Evolutionary conservation across 2,797 vertebrate species (phyloP), one percentile per base, ranked within the genome.

Genomic region (Tangara arthus): DNA sequence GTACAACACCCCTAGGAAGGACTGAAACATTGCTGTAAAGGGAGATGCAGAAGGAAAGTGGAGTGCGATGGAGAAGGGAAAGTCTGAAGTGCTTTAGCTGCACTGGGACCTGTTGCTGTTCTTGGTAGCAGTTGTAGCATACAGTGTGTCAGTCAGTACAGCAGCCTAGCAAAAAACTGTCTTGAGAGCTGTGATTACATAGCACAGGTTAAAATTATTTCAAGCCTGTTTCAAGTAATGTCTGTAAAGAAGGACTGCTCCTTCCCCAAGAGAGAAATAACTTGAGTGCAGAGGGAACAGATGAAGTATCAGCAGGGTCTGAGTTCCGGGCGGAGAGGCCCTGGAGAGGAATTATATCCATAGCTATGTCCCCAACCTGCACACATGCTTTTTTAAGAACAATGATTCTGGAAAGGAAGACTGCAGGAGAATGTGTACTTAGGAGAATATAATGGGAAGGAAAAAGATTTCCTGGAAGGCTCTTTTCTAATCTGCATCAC

Each of bases 381-480:
- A 44, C 3, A 7, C 10, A 4, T 1, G 2, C 13, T n/a, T 53
- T 55, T 78, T 78, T 34, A 35, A 49, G 20, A 35, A 32, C 15
- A 65, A 1, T 32, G n/a, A 32, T 24, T 53, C 47, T 71, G 14
- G 32, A 86, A 88, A 66, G 37, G 32, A 84, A 72, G 10, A 76
- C 32, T 49, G 22, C 21, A 50, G n/a, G 20, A 75, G n/a, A 89
- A 65, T 7, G 6, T 34, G 8, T 50, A 23, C 69, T 82, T 81
- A 56, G 60, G 23, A 89, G 47, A 42, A 42, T 53, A 42, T 21
- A 56, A 64, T 46, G 22, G 24, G 47, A 82, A 90, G 61, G 39
- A 12, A 76, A 59, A 59, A 63, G 24, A 46, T 53, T 93, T 96
- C 60, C 71, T 85, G 68, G 53, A 93, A 94, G 46, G n/a, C 24